Evolutionary conservation across 2,888 invertebrate species (phyloP).

Genomic region (Orgyia antiqua): DNA sequence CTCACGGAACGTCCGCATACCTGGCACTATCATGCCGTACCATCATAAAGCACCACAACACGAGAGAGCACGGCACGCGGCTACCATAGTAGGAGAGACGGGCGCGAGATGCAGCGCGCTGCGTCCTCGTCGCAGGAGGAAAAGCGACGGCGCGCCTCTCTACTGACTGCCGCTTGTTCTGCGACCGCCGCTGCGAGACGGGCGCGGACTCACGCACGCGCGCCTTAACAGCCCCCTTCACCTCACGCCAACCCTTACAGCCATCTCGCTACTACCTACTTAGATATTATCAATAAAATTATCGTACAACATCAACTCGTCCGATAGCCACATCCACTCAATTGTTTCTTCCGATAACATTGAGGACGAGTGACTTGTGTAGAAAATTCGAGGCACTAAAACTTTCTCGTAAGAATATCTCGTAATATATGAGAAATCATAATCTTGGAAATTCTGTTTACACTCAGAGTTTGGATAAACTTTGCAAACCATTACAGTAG

Average conservation of each 20-base stretch:
- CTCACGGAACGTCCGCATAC: conserved; percentile 74
- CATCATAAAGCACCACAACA: conserved; percentile 75
- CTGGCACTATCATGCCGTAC: conserved; percentile 70
- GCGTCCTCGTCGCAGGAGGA: conserved; percentile 30
- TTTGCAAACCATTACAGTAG: conserved; percentile 22
- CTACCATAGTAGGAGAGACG: conserved; percentile 49
- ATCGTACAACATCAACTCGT: conserved; percentile 64
- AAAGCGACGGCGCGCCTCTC: conserved; percentile 54
- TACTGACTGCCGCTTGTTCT: conserved; percentile 47
- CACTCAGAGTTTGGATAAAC: conserved; percentile 15
- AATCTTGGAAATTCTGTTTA: too few species aligned
- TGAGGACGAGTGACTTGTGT: too few species aligned
- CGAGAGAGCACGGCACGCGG: conserved; percentile 62
- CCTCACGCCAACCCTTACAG: conserved; percentile 44
- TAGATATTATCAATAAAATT: conserved; percentile 77
- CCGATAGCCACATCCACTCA: conserved; percentile 50
- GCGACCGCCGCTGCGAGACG: conserved; percentile 38
- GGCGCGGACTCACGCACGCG: conserved; percentile 62
- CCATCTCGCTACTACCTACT: conserved; percentile 68
- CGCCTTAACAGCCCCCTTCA: conserved; percentile 38
- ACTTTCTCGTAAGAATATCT: too few species aligned
- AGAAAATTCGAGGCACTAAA: too few species aligned
- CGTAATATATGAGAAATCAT: too few species aligned
- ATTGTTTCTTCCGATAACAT: conserved; percentile 40
- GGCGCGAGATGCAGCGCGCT: conserved; percentile 32